Conservation (phyloP, 2,888 invertebrate genomes). For the Himalopsyche kuldschensis region DNA sequence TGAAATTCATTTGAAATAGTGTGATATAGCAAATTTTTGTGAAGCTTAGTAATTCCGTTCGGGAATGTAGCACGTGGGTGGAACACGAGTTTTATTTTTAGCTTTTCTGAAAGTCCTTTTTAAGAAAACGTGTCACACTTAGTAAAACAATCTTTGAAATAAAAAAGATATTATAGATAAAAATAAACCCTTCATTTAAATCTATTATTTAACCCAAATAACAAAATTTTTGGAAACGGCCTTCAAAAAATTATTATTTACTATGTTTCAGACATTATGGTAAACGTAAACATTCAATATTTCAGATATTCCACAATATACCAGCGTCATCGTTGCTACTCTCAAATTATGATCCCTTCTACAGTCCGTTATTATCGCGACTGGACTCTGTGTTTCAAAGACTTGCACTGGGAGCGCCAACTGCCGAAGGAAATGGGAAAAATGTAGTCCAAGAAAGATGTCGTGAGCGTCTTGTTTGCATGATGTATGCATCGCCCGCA, state of each 20-base stretch:
- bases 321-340: constrained; percentile 79
- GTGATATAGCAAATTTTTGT: too few relatives aligned
- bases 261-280: neutral
- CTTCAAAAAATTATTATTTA: neutral
- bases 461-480: constrained; percentile 80
- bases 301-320: constrained; percentile 80
- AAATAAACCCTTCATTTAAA: too few relatives aligned
- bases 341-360: constrained; percentile 88
- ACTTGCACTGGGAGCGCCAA: constrained; percentile 63
- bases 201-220: too few relatives aligned
- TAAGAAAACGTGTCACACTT: neutral
- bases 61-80: too few relatives aligned
- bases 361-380: constrained; percentile 81
- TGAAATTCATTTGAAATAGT: too few relatives aligned
- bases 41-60: too few relatives aligned
- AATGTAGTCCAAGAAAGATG: constrained; percentile 64
- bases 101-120: too few relatives aligned
- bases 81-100: too few relatives aligned
- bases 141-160: neutral
- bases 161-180: too few relatives aligned
- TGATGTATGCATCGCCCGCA: constrained; percentile 86
- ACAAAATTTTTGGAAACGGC: neutral
- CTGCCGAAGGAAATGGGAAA: constrained; percentile 45
- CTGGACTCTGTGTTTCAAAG: constrained; percentile 81
- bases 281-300: too few relatives aligned